Conservation (phyloP, 2,888 invertebrate species). For the Lasioglossum zephyrum region DNA sequence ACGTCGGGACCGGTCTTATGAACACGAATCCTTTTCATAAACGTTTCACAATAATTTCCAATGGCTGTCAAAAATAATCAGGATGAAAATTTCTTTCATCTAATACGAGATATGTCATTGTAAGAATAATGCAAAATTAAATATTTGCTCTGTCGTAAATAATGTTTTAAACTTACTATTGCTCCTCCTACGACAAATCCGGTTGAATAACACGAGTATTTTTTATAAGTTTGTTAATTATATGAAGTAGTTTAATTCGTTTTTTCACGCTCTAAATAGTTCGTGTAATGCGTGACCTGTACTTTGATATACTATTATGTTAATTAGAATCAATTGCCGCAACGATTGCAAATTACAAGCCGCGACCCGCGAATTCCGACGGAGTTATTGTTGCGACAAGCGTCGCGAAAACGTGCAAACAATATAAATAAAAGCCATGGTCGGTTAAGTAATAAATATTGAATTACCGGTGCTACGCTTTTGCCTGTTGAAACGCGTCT, state of each 20-base stretch:
- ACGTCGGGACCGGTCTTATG: neutral
- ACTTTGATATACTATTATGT: conserved; percentile 1
- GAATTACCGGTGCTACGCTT: neutral
- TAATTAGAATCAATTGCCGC: neutral
- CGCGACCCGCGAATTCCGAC: neutral
- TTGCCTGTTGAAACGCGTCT: neutral
- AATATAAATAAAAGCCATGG: neutral
- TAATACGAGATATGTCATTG: too few relatives aligned
- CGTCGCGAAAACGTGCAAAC: neutral
- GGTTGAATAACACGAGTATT: neutral
- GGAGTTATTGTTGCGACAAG: neutral
- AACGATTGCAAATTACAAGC: neutral
- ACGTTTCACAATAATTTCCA: neutral
- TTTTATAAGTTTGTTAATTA: neutral
- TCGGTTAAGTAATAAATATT: conserved; percentile 5
- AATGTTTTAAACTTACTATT: neutral
- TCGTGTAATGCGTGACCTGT: neutral
- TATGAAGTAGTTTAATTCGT: neutral
- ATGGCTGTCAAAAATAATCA: neutral
- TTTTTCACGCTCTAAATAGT: neutral
- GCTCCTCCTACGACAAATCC: neutral
- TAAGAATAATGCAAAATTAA: neutral
- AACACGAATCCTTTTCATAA: neutral
- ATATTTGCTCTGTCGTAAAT: neutral
- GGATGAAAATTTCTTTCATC: neutral